These are phyloP conservation scores for Spodoptera exigua DNA, from an alignment of 2,888 invertebrate species.

Conservation along the genomic window DNA sequence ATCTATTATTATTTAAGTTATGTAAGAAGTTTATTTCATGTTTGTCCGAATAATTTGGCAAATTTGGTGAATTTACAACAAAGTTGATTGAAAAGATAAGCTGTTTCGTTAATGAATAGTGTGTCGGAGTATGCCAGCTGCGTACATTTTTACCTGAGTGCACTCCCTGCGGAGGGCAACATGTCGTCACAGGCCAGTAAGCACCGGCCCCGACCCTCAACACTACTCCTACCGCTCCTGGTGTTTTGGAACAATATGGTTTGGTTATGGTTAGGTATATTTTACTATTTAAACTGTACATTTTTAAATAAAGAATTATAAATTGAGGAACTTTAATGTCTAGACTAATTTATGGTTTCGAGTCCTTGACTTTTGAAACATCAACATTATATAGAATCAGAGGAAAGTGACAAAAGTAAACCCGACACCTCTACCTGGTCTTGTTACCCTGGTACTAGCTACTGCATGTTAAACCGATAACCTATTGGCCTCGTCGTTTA, in stretches of 20 bases:
- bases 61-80: too few species aligned
- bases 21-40: too few species aligned
- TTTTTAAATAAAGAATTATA: background rate
- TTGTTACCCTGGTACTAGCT: slow-evolving; percentile 45
- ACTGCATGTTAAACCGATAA: slow-evolving; percentile 60
- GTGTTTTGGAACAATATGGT: slow-evolving; percentile 24
- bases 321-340: background rate
- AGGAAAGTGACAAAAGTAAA: slow-evolving; percentile 59
- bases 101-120: too few species aligned
- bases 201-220: slow-evolving; percentile 10
- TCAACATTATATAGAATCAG: too few species aligned
- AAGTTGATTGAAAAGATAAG: too few species aligned
- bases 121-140: background rate
- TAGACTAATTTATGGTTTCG: too few species aligned
- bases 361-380: too few species aligned
- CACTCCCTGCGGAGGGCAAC: slow-evolving; percentile 19
- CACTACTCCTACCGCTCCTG: slow-evolving; percentile 31
- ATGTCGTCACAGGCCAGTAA: slow-evolving; percentile 33
- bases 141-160: slow-evolving; percentile 17
- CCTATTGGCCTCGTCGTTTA: slow-evolving; percentile 65
- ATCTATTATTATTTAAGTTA: background rate
- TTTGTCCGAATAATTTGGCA: too few species aligned
- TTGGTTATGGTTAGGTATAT: too few species aligned
- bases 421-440: slow-evolving; percentile 36
- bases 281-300: background rate